Percentiles rank a stretch among this genome's conserved stretches.
Conservation (phyloP, 2,797 vertebrate species). For the Gymnodraco acuticeps region DNA sequence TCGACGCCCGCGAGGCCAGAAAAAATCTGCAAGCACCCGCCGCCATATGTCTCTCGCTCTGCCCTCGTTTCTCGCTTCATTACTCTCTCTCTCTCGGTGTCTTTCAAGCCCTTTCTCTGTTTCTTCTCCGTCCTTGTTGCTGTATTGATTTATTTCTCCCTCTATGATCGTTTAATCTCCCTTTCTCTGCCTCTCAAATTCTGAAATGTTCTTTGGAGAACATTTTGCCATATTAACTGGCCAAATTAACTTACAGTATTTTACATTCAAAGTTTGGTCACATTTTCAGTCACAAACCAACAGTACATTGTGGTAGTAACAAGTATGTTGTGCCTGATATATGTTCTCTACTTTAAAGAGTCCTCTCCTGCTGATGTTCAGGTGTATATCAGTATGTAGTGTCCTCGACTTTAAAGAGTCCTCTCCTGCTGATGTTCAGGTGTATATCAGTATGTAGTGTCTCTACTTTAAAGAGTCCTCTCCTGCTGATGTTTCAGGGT, state of each 20-base stretch:
- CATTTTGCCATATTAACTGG: not conserved
- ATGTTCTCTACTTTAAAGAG: too few species aligned
- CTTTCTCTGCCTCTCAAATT: not conserved
- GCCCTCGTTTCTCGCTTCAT: slow-evolving; percentile 61
- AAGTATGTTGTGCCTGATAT: too few species aligned
- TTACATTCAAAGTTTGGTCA: not conserved
- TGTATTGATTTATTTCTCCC: slow-evolving; percentile 38
- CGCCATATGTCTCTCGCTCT: slow-evolving; percentile 64
- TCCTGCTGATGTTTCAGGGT: too few species aligned
- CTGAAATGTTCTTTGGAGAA: not conserved
- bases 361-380: too few species aligned
- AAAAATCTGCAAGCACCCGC: slow-evolving; percentile 66
- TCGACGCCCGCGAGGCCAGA: slow-evolving; percentile 61
- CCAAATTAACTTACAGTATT: not conserved
- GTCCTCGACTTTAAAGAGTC: too few species aligned
- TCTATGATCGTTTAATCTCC: slow-evolving; percentile 2
- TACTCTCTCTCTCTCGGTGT: slow-evolving; percentile 39
- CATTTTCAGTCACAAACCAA: not conserved
- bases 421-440: too few species aligned
- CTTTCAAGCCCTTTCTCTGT: slow-evolving; percentile 23
- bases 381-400: too few species aligned
- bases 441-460: too few species aligned
- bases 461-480: too few species aligned
- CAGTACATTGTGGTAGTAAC: too few species aligned
- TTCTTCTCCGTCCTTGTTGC: slow-evolving; percentile 10